Evolutionary conservation across 2,888 invertebrate species (phyloP).

Genomic region (Noctua janthe): DNA sequence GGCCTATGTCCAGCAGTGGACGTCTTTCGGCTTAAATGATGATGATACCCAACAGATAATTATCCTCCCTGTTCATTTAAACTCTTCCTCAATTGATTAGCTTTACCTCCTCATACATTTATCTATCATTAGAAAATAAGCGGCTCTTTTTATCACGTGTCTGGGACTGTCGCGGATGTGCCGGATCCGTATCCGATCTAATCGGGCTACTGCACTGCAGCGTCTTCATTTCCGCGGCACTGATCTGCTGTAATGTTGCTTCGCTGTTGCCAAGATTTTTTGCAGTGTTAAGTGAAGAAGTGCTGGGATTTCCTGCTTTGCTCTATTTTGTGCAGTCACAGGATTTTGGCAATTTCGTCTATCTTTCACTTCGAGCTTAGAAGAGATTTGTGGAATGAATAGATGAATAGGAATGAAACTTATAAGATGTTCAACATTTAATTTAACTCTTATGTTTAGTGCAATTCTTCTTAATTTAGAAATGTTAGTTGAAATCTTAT

Average conservation of each 20-base stretch:
- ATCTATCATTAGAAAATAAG: slow-evolving; percentile 15
- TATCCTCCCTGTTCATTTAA: not conserved
- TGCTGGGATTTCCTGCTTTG: not conserved
- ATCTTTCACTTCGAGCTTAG: not conserved
- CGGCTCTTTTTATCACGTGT: slow-evolving; percentile 22
- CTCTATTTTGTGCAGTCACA: not conserved
- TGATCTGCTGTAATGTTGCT: slow-evolving; percentile 37
- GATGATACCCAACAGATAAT: not conserved
- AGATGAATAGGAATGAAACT: not conserved
- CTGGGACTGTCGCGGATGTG: slow-evolving; percentile 5
- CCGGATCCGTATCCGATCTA: slow-evolving; percentile 38
- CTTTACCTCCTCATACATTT: not conserved
- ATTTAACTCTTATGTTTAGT: not conserved
- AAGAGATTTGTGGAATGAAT: not conserved
- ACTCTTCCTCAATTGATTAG: slow-evolving; percentile 7
- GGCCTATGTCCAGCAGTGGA: no score
- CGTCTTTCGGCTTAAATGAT: no score
- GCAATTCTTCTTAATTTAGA: not conserved
- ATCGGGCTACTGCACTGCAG: slow-evolving; percentile 44
- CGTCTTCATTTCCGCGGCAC: slow-evolving; percentile 42
- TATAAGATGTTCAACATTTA: not conserved
- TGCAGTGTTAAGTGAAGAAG: not conserved
- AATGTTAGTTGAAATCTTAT: not conserved
- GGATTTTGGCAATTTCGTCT: not conserved
- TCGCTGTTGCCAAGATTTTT: slow-evolving; percentile 38